Percentiles rank a stretch among this genome's conserved stretches.
These are phyloP conservation scores for Castor canadensis DNA, from an alignment of 2,113 vertebrate genomes.

Conservation along the genomic window DNA sequence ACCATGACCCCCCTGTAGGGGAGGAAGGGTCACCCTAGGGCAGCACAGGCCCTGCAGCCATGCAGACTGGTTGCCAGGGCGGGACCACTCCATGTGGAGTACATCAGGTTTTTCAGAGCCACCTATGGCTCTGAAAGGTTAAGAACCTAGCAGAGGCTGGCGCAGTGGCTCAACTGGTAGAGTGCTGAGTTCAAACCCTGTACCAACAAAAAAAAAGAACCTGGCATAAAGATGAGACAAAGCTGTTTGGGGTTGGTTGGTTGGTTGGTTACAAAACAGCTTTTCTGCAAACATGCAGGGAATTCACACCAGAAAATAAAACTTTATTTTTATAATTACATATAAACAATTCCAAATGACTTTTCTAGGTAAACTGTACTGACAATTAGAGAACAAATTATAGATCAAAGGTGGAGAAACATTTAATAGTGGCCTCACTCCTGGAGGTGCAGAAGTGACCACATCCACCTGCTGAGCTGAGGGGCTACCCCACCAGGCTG, in stretches of 20 bases:
- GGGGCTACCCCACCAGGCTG: too few relatives aligned
- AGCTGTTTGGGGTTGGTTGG: background rate
- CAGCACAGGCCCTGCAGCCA: too few relatives aligned
- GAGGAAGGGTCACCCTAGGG: too few relatives aligned
- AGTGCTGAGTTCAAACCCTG: too few relatives aligned
- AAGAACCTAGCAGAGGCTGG: too few relatives aligned
- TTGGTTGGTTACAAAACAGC: background rate
- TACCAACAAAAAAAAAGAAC: too few relatives aligned
- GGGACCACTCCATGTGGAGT: too few relatives aligned
- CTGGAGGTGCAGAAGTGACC: background rate
- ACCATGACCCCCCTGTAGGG: too few relatives aligned
- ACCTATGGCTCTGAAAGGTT: too few relatives aligned
- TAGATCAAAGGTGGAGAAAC: background rate
- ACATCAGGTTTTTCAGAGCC: too few relatives aligned
- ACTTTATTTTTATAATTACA: conserved; percentile 34
- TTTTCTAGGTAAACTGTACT: background rate
- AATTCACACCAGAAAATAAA: background rate
- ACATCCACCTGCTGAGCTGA: background rate
- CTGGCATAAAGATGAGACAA: rapidly evolving
- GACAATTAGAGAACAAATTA: background rate
- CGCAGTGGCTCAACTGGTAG: too few relatives aligned
- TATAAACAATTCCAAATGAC: background rate
- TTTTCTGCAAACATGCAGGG: background rate
- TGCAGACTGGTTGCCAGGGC: too few relatives aligned
- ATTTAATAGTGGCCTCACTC: rapidly evolving